Evolutionary conservation across 2,797 vertebrate genomes (phyloP).

Genomic region (Corythornis leucogaster): DNA sequence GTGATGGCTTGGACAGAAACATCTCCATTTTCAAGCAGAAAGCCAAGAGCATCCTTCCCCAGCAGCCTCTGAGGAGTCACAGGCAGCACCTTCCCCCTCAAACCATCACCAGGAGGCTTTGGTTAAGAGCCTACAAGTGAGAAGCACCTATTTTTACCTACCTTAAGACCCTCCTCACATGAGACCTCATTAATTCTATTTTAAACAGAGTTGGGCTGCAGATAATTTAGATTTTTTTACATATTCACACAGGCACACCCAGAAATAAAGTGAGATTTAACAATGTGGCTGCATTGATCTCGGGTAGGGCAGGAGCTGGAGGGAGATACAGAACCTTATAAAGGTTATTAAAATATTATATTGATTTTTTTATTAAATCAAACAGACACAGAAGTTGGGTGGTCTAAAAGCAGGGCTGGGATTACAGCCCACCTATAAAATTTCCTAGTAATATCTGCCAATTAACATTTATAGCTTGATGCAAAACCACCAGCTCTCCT

Average conservation of each 20-base stretch:
- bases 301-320: neutral
- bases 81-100: neutral
- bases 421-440: neutral
- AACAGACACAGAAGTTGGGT: conserved; percentile 47
- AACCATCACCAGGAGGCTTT: neutral
- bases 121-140: neutral
- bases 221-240: conserved; percentile 1
- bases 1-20: neutral
- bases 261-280: neutral
- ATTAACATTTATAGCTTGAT: neutral
- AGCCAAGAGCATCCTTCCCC: neutral
- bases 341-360: conserved; percentile 24
- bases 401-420: conserved; percentile 31
- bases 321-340: conserved; percentile 22
- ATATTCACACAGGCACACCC: neutral
- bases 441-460: neutral
- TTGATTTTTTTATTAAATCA: neutral
- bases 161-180: neutral
- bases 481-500: neutral
- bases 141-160: neutral
- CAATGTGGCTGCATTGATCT: neutral
- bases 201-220: neutral
- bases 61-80: neutral
- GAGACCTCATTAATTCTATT: neutral
- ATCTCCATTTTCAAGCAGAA: neutral